Evolutionary conservation across 2,888 invertebrate genomes (phyloP), one percentile per base, ranked within the genome.

Genomic region (Ptychoptera contaminata): DNA sequence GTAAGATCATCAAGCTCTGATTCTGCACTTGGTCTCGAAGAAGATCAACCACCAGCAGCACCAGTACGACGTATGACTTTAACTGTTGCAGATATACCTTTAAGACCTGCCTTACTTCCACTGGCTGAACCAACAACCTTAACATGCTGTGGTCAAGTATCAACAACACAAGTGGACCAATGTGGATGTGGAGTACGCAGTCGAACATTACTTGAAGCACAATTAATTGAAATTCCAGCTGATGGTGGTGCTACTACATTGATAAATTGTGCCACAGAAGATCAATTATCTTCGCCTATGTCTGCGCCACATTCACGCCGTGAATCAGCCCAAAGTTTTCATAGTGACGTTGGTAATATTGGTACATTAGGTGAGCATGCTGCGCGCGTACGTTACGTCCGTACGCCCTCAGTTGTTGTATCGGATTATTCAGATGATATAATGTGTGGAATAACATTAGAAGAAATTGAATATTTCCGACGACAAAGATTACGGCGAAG

Each of bases 331-430:
- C 64, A 63, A 37, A 65, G 65, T 46, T 61, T 57, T 51, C 47
- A 57, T 39, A 72, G 70, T 55, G 69, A 68, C 51, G 60, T 59
- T 40, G 65, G 69, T 12, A 70, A 71, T 44, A 63, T 67, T 52
- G 71, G 52, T 58, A 23, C 7, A 23, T 23, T 23, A 23, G 23
- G 23, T 23, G 64, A 49, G 67, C 68, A 55, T 61, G 69, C 51
- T 57, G 72, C 50, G 69, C 65, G 53, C 56, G 68, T 69, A 45
- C 64, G 76, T 5, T 82, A 77, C 54, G 82, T 83, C 62, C 67
- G 86, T 47, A 85, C 86, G 0, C 88, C 88, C 0, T 86, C 86
- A 45, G 86, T 88, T 39, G 85, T 88, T 3, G 84, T 88, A 37
- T 86, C 85, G 56, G 88, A 88, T 60, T 86, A 86, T 57, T 85